Evolutionary conservation across 2,797 vertebrate species (phyloP), one percentile per base, ranked within the genome.

Genomic region (Pantherophis vulpinus): DNA sequence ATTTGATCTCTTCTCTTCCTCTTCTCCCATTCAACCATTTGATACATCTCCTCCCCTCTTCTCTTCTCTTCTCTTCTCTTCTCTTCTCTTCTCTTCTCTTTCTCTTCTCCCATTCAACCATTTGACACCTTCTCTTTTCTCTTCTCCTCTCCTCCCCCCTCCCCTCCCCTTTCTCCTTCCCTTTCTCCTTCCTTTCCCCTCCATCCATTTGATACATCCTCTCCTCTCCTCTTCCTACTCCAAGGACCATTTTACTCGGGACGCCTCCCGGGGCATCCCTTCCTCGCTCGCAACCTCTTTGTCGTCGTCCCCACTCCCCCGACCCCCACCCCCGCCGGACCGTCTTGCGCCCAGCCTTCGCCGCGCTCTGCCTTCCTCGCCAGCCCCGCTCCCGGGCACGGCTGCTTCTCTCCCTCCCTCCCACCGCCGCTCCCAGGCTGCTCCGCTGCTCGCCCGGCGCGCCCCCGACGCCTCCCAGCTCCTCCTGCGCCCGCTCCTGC

Each of bases 401-500:
- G 32, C 70, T 8, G 25, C 42, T 13, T 13, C n/a, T 13, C 5
- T 27, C 37, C 18, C 12, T 16, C 54, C 20, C 25, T 10, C 4
- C 63, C 16, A n/a, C 11, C 42, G n/a, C 23, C 63, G 14, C 63
- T 18, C 83, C 89, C 89, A 58, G 79, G 79, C 79, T n/a, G 88
- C 88, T 74, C 63, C 20, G 91, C 88, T 90, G 87, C 61, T 20
- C 54, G 63, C 42, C 55, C 70, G 88, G 70, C 74, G 92, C 88
- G 79, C 56, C 63, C 54, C 87, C 60, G 51, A 58, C 66, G 20
- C 23, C 27, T 23, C 7, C 11, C 32, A 59, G n/a, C 93, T 1
- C 29, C 25, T n/a, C 60, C 94, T 92, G 93, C 96, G 83, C 92
- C 91, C 32, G 29, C 58, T 88, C 86, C 54, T 6, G 29, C 16